Percentiles rank a stretch among this genome's conserved stretches.
phyloP scores from a whole-genome alignment of 2,888 invertebrate species.

The Folsomia candida region DNA sequence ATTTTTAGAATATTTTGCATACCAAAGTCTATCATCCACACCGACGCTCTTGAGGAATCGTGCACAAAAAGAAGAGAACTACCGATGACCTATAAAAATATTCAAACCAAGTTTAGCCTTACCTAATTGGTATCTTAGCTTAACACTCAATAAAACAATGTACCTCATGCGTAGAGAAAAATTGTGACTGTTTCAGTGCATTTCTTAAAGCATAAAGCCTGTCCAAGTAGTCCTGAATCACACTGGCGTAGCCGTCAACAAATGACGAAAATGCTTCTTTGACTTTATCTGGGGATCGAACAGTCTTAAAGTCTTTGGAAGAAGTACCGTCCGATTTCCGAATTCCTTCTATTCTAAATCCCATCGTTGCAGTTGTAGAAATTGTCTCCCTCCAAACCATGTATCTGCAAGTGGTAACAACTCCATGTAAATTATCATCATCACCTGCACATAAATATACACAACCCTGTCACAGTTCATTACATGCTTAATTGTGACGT shows the following conservation, averaged over 20 bases:
- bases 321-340: conserved; percentile 78
- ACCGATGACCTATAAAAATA: conserved; percentile 70
- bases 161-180: conserved; percentile 86
- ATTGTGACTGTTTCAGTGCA: conserved; percentile 79
- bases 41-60: conserved; percentile 79
- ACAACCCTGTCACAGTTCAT: no score
- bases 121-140: background rate
- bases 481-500: no score
- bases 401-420: conserved; percentile 57
- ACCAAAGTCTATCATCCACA: conserved; percentile 92
- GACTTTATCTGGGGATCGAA: conserved; percentile 75
- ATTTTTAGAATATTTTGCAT: background rate
- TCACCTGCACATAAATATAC: no score
- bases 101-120: background rate
- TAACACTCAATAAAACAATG: conserved; percentile 11
- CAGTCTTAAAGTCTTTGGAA: conserved; percentile 92
- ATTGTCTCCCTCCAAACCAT: conserved; percentile 97
- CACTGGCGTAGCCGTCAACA: conserved; percentile 72
- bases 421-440: background rate
- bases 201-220: conserved; percentile 79
- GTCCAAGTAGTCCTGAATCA: conserved; percentile 69
- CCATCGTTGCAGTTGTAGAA: conserved; percentile 92
- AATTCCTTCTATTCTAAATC: conserved; percentile 92
- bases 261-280: conserved; percentile 77
- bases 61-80: conserved; percentile 93